These are phyloP conservation scores for Varanus komodoensis DNA, from an alignment of 2,113 vertebrate genomes.

Conservation along the genomic window DNA sequence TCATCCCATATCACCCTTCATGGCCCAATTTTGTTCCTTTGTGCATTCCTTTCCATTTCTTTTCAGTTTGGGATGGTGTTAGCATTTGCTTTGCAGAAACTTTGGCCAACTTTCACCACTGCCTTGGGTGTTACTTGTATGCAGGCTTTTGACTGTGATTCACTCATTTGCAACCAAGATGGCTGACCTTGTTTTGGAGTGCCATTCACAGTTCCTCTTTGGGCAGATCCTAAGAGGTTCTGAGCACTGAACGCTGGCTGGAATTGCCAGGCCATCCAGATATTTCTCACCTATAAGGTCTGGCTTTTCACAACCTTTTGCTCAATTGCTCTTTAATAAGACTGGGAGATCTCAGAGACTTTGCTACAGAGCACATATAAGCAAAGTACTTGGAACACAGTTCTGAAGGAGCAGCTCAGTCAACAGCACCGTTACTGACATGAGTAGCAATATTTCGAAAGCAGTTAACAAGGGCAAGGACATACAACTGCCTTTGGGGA, in stretches of 20 bases:
- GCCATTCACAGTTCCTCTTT: neutral
- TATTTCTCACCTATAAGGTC: slow-evolving; percentile 10
- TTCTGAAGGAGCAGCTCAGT: slow-evolving; percentile 5
- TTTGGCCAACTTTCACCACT: neutral
- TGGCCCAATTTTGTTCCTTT: neutral
- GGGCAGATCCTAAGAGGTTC: slow-evolving; percentile 5
- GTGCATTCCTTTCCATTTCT: neutral
- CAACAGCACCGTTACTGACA: slow-evolving; percentile 31
- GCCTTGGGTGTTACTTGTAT: neutral
- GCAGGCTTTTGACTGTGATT: neutral
- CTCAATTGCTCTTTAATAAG: slow-evolving; percentile 3
- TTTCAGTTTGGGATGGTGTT: neutral
- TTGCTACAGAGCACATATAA: slow-evolving; percentile 13
- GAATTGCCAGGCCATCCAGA: neutral
- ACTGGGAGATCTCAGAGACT: neutral
- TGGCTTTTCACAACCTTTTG: slow-evolving; percentile 3
- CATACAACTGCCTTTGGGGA: slow-evolving; percentile 36
- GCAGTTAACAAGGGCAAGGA: slow-evolving; percentile 49
- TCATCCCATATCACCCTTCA: neutral
- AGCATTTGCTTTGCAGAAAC: neutral
- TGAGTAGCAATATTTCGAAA: slow-evolving; percentile 54
- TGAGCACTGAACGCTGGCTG: neutral
- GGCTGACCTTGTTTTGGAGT: neutral
- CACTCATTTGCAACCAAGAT: neutral
- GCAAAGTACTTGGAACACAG: slow-evolving; percentile 18